Conservation (phyloP, 1,140 invertebrate genomes). For the Dendroctonus valens region DNA sequence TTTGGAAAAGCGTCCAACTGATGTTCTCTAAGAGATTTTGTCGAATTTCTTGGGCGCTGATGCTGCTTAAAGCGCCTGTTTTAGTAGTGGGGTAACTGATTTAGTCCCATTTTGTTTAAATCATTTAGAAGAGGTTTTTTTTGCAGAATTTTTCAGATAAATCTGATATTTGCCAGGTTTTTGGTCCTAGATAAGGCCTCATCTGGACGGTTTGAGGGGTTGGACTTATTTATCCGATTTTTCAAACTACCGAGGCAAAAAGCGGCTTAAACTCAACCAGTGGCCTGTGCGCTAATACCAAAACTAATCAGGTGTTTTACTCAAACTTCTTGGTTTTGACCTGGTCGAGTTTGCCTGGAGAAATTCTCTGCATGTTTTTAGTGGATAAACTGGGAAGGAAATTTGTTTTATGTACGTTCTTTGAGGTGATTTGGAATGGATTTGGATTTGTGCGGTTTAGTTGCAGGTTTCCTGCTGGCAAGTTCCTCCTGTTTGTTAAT, state of each 20-base stretch:
- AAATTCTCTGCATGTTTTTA: constrained; percentile 8
- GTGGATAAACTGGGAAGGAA: constrained; percentile 26
- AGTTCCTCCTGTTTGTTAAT: constrained; percentile 18
- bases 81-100: constrained; percentile 17
- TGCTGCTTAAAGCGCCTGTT: constrained; percentile 16
- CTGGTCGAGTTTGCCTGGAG: constrained; percentile 6
- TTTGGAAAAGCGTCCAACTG: constrained; percentile 16
- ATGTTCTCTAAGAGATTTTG: constrained; percentile 13
- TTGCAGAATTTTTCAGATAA: constrained; percentile 8
- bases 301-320: constrained; percentile 14
- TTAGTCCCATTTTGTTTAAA: not conserved
- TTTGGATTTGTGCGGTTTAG: constrained; percentile 4
- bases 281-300: constrained; percentile 9
- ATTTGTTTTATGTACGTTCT: constrained; percentile 11
- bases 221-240: constrained; percentile 9
- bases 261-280: not conserved
- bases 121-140: constrained; percentile 1
- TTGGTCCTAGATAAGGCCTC: not conserved
- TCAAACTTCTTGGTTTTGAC: constrained; percentile 9
- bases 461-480: constrained; percentile 5
- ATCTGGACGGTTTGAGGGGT: not conserved
- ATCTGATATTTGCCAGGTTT: constrained; percentile 17
- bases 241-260: not conserved
- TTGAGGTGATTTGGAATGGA: not conserved
- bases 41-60: constrained; percentile 2